A percentile compares a stretch with the other conserved stretches of the same genome.
Evolutionary conservation across 1,140 invertebrate species (phyloP).

Genomic region (Scaptomyza montana): DNA sequence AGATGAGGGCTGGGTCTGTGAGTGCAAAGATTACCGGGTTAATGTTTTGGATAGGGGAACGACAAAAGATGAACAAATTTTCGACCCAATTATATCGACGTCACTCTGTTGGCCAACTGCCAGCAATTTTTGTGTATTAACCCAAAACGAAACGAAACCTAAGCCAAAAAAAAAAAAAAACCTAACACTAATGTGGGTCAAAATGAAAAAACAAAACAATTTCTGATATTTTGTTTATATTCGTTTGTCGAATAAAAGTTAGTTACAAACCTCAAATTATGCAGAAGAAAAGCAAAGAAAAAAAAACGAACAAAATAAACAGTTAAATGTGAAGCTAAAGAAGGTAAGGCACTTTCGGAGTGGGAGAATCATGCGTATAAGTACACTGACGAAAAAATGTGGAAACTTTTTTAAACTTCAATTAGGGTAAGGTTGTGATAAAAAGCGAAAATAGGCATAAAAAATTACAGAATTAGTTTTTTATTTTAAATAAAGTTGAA

Average conservation of each 20-base stretch:
- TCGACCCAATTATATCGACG: conserved; percentile 37
- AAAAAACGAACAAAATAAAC: conserved; percentile 40
- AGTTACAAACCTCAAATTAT: conserved; percentile 50
- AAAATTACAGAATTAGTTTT: too few relatives aligned
- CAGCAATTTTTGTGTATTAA: conserved; percentile 54
- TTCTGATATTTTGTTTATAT: conserved; percentile 27
- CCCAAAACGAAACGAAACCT: conserved; percentile 52
- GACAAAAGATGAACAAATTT: conserved; percentile 8
- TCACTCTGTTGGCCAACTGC: conserved; percentile 28
- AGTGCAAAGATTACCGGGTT: conserved; percentile 54
- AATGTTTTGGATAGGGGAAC: conserved; percentile 31
- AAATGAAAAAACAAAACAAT: conserved; percentile 19
- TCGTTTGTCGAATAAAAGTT: conserved; percentile 53
- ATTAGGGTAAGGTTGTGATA: background rate
- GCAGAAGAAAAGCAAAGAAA: conserved; percentile 33
- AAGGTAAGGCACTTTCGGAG: background rate
- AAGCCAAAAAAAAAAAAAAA: conserved; percentile 30
- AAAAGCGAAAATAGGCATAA: too few relatives aligned
- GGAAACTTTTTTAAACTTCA: background rate
- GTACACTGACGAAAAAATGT: background rate
- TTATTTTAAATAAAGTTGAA: too few relatives aligned
- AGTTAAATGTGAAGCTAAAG: conserved; percentile 21
- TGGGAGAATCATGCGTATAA: background rate
- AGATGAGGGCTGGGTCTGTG: conserved; percentile 6
- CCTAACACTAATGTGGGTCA: conserved; percentile 15